phyloP scores from a whole-genome alignment of 2,797 vertebrate species.

The Malacoraja senta region DNA sequence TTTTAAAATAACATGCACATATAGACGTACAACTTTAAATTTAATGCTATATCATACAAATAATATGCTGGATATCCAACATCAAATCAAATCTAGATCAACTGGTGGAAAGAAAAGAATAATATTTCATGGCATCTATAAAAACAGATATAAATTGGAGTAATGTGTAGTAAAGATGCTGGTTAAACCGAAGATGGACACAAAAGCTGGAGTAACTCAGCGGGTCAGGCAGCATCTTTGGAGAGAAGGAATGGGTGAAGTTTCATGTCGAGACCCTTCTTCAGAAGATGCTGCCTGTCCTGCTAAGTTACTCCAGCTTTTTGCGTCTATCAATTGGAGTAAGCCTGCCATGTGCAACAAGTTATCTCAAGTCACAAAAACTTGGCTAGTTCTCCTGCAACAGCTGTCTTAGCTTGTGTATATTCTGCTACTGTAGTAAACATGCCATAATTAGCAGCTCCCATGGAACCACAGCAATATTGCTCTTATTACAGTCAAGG shows the following conservation, averaged over 20 bases:
- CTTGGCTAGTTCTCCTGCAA: neutral
- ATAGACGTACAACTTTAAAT: neutral
- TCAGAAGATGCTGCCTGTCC: no score
- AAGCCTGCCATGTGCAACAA: neutral
- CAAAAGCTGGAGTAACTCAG: no score
- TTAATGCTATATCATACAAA: neutral
- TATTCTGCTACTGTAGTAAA: constrained; percentile 19
- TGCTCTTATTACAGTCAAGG: neutral
- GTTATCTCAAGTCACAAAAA: constrained; percentile 13
- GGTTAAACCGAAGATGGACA: no score
- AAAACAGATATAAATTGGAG: neutral
- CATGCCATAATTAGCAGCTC: constrained; percentile 17
- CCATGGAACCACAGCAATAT: constrained; percentile 24
- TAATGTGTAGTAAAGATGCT: no score
- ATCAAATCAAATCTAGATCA: neutral
- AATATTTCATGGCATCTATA: neutral
- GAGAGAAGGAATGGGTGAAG: no score
- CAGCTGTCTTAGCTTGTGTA: constrained; percentile 2
- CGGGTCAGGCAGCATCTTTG: no score
- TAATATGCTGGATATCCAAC: neutral
- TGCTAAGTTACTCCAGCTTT: no score
- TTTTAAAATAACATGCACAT: no score
- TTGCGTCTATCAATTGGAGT: neutral
- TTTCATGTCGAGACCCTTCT: no score
- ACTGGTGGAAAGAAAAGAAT: neutral